Conservation (phyloP, 2,113 vertebrate genomes). For the Bothrops jararaca region DNA sequence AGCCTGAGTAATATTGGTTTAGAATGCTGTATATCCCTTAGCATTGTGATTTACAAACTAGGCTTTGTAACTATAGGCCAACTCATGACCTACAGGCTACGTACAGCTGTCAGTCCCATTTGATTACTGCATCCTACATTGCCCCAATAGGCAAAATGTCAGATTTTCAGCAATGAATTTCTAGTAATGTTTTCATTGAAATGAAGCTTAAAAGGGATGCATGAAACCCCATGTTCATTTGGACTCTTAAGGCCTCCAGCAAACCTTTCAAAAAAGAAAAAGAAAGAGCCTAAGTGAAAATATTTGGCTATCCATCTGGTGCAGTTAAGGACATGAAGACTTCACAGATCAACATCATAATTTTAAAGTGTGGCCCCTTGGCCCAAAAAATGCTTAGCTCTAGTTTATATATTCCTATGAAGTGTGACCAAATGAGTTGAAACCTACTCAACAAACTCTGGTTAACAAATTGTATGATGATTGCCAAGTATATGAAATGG, state of each 20-base stretch:
- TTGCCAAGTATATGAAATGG: background rate
- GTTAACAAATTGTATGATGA: background rate
- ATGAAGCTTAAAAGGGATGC: background rate
- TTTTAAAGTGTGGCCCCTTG: background rate
- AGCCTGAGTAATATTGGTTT: background rate
- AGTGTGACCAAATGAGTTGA: background rate
- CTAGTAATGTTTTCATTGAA: background rate
- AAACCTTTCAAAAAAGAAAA: background rate
- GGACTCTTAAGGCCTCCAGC: background rate
- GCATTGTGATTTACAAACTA: background rate
- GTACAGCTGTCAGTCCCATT: background rate
- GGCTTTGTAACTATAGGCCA: background rate
- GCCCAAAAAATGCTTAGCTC: background rate
- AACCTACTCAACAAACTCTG: background rate
- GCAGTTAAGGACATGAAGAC: background rate
- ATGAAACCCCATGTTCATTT: background rate
- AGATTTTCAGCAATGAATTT: background rate
- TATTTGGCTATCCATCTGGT: background rate
- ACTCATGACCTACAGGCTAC: background rate
- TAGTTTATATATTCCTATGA: background rate
- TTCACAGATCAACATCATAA: background rate
- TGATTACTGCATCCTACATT: background rate
- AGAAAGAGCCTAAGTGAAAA: background rate
- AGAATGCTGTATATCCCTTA: background rate
- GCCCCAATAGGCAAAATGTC: background rate